phyloP scores from a whole-genome alignment of 2,113 vertebrate genomes.

The Xiphias gladius region DNA sequence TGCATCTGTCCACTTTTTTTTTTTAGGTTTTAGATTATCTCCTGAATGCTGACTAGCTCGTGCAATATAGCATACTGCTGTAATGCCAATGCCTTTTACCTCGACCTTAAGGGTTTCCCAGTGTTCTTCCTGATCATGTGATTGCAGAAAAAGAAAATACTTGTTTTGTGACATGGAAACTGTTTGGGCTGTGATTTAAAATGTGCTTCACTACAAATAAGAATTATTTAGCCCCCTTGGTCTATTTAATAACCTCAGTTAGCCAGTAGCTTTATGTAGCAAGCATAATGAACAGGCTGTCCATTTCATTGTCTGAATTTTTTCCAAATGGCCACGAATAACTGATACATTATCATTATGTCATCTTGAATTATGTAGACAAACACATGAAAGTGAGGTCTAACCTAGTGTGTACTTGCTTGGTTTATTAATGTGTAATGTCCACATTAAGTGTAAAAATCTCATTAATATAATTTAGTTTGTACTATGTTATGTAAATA shows the following conservation, averaged over 20 bases:
- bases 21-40: slow-evolving; percentile 2
- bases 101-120: slow-evolving; percentile 18
- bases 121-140: slow-evolving; percentile 11
- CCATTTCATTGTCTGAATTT: slow-evolving; percentile 37
- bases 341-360: background rate
- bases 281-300: slow-evolving; percentile 26
- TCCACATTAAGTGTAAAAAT: slow-evolving; percentile 11
- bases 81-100: slow-evolving; percentile 56
- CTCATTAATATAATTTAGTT: slow-evolving; percentile 14
- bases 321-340: slow-evolving; percentile 20
- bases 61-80: slow-evolving; percentile 54
- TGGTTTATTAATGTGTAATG: slow-evolving; percentile 33
- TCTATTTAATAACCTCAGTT: slow-evolving; percentile 36
- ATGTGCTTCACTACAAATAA: slow-evolving; percentile 8
- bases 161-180: slow-evolving; percentile 7
- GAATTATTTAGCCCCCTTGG: slow-evolving; percentile 9
- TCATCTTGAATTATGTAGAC: slow-evolving; percentile 8
- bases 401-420: slow-evolving; percentile 20
- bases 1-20: slow-evolving; percentile 21
- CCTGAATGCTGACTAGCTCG: slow-evolving; percentile 21
- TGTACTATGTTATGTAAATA: slow-evolving; percentile 60
- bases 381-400: slow-evolving; percentile 8
- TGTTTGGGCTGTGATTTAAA: slow-evolving; percentile 16
- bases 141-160: background rate
- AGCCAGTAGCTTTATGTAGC: slow-evolving; percentile 75